A percentile compares a stretch with the other conserved stretches of the same genome.
Evolutionary conservation across 2,113 vertebrate genomes (phyloP).

Genomic region (Cryptotis parvus): DNA sequence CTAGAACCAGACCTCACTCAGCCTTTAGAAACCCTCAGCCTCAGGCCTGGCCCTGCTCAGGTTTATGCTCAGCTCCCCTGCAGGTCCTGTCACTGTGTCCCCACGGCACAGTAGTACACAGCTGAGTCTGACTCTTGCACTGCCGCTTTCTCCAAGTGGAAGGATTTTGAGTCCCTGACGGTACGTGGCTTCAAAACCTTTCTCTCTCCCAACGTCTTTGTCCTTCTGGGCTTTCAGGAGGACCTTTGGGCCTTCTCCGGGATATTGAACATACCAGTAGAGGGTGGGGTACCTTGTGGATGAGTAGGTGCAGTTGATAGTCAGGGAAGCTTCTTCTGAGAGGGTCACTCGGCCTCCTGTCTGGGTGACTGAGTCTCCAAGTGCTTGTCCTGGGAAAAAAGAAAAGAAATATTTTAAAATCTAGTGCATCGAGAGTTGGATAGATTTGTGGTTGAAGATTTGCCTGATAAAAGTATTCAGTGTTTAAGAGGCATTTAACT

Average conservation of each 20-base stretch:
- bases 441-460: too few relatives aligned
- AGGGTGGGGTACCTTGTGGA: neutral
- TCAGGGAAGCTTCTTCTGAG: neutral
- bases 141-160: conserved; percentile 58
- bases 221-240: neutral
- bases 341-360: neutral
- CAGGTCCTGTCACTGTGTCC: conserved; percentile 45
- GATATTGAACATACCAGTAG: conserved; percentile 58
- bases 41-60: neutral
- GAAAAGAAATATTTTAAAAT: neutral
- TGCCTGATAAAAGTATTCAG: neutral
- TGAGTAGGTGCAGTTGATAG: conserved; percentile 42
- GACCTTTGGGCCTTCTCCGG: conserved; percentile 26
- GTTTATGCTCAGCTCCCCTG: conserved; percentile 58
- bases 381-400: neutral
- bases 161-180: neutral
- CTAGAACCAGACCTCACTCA: neutral
- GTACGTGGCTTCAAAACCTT: conserved; percentile 48
- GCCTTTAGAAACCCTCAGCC: neutral
- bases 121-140: conserved; percentile 42
- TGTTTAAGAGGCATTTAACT: conserved; percentile 36
- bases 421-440: too few relatives aligned
- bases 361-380: conserved; percentile 52
- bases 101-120: conserved; percentile 65
- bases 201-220: neutral